These are phyloP conservation scores for Lepisosteus oculatus DNA, from an alignment of 2,113 vertebrate genomes.

Conservation along the genomic window DNA sequence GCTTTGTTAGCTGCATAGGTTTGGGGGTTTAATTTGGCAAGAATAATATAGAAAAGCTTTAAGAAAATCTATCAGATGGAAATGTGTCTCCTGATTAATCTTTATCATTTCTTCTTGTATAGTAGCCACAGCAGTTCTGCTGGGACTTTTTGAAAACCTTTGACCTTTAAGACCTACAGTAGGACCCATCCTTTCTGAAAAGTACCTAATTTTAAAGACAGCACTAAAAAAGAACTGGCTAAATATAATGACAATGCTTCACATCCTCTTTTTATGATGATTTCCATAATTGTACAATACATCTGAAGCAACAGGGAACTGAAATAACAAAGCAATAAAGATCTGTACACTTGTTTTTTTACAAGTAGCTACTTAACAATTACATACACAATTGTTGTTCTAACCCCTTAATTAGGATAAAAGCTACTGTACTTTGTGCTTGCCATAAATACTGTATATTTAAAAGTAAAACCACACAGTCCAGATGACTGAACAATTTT, in stretches of 20 bases:
- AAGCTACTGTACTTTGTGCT: neutral
- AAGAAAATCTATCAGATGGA: neutral
- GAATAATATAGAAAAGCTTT: constrained; percentile 9
- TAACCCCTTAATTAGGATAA: neutral
- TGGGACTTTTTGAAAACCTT: neutral
- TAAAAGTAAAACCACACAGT: neutral
- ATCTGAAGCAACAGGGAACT: neutral
- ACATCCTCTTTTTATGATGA: constrained; percentile 1
- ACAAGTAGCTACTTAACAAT: neutral
- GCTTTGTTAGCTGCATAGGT: constrained; percentile 18
- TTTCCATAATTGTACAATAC: neutral
- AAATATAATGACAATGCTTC: neutral
- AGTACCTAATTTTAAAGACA: neutral
- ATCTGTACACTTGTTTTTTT: neutral
- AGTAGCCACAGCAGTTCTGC: neutral
- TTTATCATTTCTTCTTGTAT: constrained; percentile 1
- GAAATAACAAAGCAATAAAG: neutral
- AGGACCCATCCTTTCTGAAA: neutral
- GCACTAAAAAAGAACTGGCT: neutral
- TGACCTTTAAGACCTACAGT: neutral
- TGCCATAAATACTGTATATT: neutral
- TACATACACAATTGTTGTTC: neutral
- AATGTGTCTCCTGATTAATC: constrained; percentile 6
- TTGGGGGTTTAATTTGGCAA: constrained; percentile 9
- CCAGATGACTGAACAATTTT: neutral